Conservation (phyloP, 2,113 vertebrate genomes). For the Lanius collurio region DNA sequence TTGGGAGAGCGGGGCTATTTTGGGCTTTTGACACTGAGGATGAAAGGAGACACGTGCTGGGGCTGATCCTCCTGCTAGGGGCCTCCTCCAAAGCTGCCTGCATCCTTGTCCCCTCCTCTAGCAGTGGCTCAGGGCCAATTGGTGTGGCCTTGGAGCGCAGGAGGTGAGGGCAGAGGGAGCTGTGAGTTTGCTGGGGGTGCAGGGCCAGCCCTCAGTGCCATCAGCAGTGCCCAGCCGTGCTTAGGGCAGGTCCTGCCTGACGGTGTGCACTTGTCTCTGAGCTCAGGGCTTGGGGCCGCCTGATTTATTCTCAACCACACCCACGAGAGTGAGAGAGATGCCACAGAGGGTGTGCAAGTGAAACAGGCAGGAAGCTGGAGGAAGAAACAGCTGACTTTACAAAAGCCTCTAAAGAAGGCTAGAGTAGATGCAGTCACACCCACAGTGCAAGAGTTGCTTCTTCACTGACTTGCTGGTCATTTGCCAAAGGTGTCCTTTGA, state of each 20-base stretch:
- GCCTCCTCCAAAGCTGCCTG: background rate
- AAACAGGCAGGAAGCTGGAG: background rate
- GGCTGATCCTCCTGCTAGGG: background rate
- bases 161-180: background rate
- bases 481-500: background rate
- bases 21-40: background rate
- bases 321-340: background rate
- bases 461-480: background rate
- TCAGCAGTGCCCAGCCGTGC: background rate
- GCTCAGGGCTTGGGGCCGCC: too few species aligned
- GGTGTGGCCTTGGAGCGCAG: background rate
- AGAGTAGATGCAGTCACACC: fast-evolving
- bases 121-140: too few species aligned
- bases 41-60: background rate
- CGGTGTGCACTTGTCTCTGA: too few species aligned
- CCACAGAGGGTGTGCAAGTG: fast-evolving
- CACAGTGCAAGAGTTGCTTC: fast-evolving
- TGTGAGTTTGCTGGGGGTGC: background rate
- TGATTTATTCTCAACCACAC: too few species aligned
- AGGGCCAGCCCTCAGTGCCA: background rate
- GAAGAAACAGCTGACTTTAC: background rate
- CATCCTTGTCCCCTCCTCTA: background rate
- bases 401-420: background rate
- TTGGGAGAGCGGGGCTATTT: background rate
- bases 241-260: background rate